A percentile compares a stretch with the other conserved stretches of the same genome.
phyloP scores from a whole-genome alignment of 2,113 vertebrate species.

The Hylia prasina region DNA sequence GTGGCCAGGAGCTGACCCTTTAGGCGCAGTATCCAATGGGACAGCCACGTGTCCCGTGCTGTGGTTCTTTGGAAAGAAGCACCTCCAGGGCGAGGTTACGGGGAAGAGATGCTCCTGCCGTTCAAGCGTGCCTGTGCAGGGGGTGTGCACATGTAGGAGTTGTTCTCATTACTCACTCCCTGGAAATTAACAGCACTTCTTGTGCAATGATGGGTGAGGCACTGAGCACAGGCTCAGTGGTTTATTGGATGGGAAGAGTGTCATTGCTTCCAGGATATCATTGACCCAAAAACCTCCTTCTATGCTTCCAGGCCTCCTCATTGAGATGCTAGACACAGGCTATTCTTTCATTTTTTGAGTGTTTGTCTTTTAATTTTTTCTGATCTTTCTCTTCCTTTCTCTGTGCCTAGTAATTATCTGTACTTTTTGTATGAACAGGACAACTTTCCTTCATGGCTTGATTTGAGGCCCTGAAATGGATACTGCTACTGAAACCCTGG shows the following conservation, averaged over 20 bases:
- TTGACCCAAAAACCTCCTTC: neutral
- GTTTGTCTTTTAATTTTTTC: neutral
- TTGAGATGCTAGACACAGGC: neutral
- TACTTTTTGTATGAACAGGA: neutral
- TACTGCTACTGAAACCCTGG: neutral
- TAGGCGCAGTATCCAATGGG: neutral
- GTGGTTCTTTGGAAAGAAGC: neutral
- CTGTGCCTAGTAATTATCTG: neutral
- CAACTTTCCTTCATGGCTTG: neutral
- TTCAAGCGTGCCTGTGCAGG: neutral
- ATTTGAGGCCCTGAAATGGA: neutral
- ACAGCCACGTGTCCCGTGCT: accelerated
- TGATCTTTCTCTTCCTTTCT: neutral
- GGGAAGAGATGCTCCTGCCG: neutral
- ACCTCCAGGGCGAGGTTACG: neutral
- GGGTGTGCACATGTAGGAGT: neutral
- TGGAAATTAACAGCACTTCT: neutral
- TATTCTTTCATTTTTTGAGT: neutral
- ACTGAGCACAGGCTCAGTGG: neutral
- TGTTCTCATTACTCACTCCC: neutral
- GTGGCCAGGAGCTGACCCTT: neutral
- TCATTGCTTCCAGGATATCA: accelerated
- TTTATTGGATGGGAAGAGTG: neutral
- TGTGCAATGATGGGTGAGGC: neutral
- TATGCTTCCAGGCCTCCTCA: neutral